Base-by-base conservation (phyloP, 2,888 invertebrate species). In the Muschampia plurimacula region DNA sequence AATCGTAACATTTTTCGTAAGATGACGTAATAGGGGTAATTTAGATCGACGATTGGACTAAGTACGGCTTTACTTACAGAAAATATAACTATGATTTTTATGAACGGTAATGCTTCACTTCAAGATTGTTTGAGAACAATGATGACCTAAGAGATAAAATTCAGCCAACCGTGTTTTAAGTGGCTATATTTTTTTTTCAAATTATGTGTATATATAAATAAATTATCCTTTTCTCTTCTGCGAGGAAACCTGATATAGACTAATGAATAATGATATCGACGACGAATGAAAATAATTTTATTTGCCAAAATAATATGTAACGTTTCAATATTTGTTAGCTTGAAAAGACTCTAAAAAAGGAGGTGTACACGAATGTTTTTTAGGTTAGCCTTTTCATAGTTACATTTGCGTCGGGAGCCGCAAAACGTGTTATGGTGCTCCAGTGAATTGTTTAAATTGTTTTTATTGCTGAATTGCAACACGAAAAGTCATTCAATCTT, bases 1-100 rank as follows among this genome's bases (percentile, higher is more conserved):
- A 69, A 63, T 62, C 22, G 68, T 13, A 69, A 69, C 64, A 55
- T 64, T 69, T 69, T 64, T 55, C 66, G 41, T 41, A 69, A 55
- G 59, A 69, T 64, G 69, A 55, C 69, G 63, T 63, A 44, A 55
- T 52, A 69, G 5, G 60, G 32, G 62, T 62, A 41, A 69, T 55
- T 55, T 63, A 64, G 69, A 63, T 69, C 39, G 28, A 28, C 52
- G 41, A 69, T 69, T 69, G 32, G 59, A 52, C 5, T 41, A n/a
- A 3, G 59, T 9, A 28, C 28, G 32, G 59, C 32, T 59, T 32
- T 32, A 32, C 32, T 55, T 55, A 52, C 55, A 55, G 15, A 22
- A 55, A 55, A 55, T 55, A 22, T 22, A 55, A 55, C 6, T 22
- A 9, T 15, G 2, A 9, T 22, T 55, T 22, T 55, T 22, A 55